These are phyloP conservation scores for Lagria hirta DNA, from an alignment of 2,888 invertebrate genomes.

Conservation along the genomic window DNA sequence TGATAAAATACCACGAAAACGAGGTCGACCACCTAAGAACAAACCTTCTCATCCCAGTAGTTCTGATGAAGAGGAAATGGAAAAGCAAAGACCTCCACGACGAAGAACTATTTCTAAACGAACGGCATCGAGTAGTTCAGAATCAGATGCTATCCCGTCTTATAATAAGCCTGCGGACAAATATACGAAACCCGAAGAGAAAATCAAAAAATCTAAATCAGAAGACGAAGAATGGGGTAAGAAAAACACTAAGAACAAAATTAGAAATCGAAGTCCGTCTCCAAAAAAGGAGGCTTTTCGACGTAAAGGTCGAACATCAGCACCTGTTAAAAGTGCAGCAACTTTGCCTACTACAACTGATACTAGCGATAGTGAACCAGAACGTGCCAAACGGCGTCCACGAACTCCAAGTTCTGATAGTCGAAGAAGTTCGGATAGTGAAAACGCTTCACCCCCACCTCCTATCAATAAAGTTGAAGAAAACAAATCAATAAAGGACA, in stretches of 20 bases:
- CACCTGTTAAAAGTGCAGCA: slow-evolving; percentile 34
- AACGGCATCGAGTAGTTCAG: slow-evolving; percentile 39
- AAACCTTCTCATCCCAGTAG: slow-evolving; percentile 45
- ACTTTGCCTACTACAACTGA: slow-evolving; percentile 37
- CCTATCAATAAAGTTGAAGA: slow-evolving; percentile 41
- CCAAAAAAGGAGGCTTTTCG: slow-evolving; percentile 48
- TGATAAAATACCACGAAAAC: slow-evolving; percentile 37
- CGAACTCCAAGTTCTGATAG: slow-evolving; percentile 30
- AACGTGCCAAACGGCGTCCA: slow-evolving; percentile 26
- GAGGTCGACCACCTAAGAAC: slow-evolving; percentile 48
- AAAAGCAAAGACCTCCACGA: slow-evolving; percentile 41
- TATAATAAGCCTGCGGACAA: slow-evolving; percentile 34
- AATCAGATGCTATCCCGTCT: slow-evolving; percentile 36
- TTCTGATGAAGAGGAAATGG: slow-evolving; percentile 50
- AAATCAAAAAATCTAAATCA: slow-evolving; percentile 32
- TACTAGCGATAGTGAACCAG: slow-evolving; percentile 49
- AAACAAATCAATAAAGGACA: slow-evolving; percentile 63
- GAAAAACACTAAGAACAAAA: slow-evolving; percentile 32
- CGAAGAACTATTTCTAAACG: slow-evolving; percentile 39
- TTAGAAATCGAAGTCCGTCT: slow-evolving; percentile 46
- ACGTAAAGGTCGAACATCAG: slow-evolving; percentile 48
- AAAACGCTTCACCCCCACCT: slow-evolving; percentile 16
- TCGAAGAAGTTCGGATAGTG: slow-evolving; percentile 37
- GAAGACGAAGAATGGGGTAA: slow-evolving; percentile 51
- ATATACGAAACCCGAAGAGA: slow-evolving; percentile 34